Evolutionary conservation across 1,140 invertebrate genomes (phyloP).

Genomic region (Microvelia longipes): DNA sequence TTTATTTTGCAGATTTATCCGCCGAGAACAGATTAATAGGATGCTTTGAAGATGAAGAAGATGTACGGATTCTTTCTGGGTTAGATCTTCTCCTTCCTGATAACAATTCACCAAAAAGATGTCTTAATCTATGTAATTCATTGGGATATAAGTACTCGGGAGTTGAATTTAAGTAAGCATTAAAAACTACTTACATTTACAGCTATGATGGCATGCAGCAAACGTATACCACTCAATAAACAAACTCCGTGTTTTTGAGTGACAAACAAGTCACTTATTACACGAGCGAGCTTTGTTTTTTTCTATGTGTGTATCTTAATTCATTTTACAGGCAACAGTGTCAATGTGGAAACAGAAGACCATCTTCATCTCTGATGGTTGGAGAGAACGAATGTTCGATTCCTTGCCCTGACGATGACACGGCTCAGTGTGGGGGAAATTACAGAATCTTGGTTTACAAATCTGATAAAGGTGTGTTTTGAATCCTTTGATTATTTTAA

Average conservation of each 20-base stretch:
- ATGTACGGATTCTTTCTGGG: not conserved
- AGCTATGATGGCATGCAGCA: no score
- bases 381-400: not conserved
- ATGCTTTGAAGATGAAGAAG: not conserved
- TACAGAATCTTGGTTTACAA: not conserved
- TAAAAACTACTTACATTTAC: no score
- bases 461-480: no score
- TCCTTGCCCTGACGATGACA: not conserved
- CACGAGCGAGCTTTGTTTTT: no score
- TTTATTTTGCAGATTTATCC: not conserved
- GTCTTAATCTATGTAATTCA: not conserved
- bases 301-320: no score
- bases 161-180: not conserved
- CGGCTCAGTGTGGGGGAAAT: not conserved
- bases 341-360: not conserved
- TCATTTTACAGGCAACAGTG: no score
- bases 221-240: no score
- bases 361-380: not conserved
- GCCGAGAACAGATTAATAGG: not conserved
- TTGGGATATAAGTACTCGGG: not conserved
- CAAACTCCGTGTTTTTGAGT: no score
- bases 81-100: not conserved
- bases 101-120: not conserved
- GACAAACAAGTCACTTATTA: no score
- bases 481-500: no score